Evolutionary conservation across 1,140 invertebrate genomes (phyloP).

Genomic region (Bicyclus anynana): DNA sequence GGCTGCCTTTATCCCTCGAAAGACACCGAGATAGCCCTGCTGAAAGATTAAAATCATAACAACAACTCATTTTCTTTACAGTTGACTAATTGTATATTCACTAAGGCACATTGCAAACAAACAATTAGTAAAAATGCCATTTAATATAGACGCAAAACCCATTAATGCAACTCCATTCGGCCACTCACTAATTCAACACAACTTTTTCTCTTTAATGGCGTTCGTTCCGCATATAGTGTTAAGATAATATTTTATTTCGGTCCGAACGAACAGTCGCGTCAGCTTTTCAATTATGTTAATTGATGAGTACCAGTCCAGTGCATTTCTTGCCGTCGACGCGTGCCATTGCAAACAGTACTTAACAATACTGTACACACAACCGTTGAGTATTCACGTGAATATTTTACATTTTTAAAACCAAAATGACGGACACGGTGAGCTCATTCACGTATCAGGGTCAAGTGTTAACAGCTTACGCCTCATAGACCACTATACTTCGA

Average conservation of each 20-base stretch:
- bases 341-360: conserved; percentile 29
- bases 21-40: no score
- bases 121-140: neutral
- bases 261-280: conserved; percentile 9
- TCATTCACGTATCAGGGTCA: no score
- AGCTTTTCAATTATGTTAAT: conserved; percentile 47
- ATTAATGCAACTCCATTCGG: neutral
- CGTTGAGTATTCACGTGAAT: no score
- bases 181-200: conserved; percentile 11
- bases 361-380: neutral
- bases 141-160: conserved; percentile 5
- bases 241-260: conserved; percentile 23
- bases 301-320: conserved; percentile 28
- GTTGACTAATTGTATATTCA: no score
- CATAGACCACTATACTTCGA: no score
- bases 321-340: conserved; percentile 42
- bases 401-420: no score
- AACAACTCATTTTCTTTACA: no score
- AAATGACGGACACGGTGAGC: no score
- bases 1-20: no score
- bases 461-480: no score
- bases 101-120: no score
- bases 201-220: conserved; percentile 15
- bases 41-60: no score
- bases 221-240: conserved; percentile 9